Percentiles rank a stretch among this genome's conserved stretches.
Evolutionary conservation across 2,888 invertebrate genomes (phyloP).

Genomic region (Drosophila sordidula): DNA sequence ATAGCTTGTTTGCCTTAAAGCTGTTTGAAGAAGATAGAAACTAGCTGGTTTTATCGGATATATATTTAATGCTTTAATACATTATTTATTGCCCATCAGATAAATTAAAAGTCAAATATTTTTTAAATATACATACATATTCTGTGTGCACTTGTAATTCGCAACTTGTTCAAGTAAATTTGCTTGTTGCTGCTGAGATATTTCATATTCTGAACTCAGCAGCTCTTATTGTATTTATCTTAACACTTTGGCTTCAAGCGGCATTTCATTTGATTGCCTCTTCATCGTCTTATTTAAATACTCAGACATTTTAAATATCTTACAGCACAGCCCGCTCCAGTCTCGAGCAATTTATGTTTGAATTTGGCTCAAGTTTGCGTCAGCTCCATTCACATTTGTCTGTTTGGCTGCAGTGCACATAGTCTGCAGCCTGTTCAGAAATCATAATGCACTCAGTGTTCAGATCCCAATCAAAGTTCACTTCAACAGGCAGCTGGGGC

Average conservation of each 20-base stretch:
- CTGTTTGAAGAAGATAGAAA: too few species aligned
- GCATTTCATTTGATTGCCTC: slow-evolving; percentile 9
- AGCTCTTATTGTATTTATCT: slow-evolving; percentile 1
- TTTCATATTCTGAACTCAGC: neutral
- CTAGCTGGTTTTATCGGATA: too few species aligned
- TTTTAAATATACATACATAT: too few species aligned
- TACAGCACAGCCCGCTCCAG: slow-evolving; percentile 2
- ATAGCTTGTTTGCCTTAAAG: slow-evolving; percentile 7
- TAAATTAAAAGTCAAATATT: too few species aligned
- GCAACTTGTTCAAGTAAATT: too few species aligned
- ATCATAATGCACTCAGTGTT: slow-evolving; percentile 68
- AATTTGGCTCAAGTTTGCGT: slow-evolving; percentile 28
- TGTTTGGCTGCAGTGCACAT: slow-evolving; percentile 28
- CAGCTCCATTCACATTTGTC: slow-evolving; percentile 40
- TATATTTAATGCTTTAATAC: too few species aligned
- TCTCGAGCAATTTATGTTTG: slow-evolving; percentile 17
- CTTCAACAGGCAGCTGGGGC: slow-evolving; percentile 33
- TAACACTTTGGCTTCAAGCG: slow-evolving; percentile 1
- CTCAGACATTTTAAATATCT: slow-evolving; percentile 5
- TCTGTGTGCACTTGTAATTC: too few species aligned
- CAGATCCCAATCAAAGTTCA: slow-evolving; percentile 66
- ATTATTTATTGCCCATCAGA: too few species aligned
- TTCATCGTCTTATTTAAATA: slow-evolving; percentile 7
- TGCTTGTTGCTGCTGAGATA: too few species aligned
- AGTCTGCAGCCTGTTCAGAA: slow-evolving; percentile 54